Conservation (phyloP, 2,888 invertebrate genomes). For the Mesoligia furuncula region DNA sequence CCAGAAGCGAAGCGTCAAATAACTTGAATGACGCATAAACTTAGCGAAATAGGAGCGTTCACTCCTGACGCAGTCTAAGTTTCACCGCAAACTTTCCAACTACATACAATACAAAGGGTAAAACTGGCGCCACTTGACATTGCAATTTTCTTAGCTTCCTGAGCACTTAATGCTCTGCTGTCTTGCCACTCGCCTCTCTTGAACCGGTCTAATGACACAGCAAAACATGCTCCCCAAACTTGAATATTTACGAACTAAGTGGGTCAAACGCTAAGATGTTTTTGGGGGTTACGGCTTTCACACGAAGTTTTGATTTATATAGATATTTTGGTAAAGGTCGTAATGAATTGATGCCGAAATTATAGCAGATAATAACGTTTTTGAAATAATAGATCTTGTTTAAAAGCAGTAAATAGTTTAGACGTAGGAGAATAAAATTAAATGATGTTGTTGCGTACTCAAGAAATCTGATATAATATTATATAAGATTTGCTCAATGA, state of each 20-base stretch:
- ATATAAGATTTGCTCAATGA: conserved; percentile 15
- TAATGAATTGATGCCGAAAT: conserved; percentile 1
- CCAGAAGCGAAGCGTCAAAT: conserved; percentile 41
- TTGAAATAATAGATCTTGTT: not conserved
- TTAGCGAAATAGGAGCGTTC: conserved; percentile 65
- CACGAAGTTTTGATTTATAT: conserved; percentile 52
- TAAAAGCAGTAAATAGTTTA: not conserved
- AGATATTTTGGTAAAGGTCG: conserved; percentile 23
- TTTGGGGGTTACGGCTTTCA: conserved; percentile 46
- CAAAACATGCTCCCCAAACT: conserved; percentile 68
- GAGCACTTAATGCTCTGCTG: conserved; percentile 69
- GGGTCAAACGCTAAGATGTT: conserved; percentile 61
- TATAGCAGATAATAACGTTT: not conserved
- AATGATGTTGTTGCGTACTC: not conserved
- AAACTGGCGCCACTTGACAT: conserved; percentile 71
- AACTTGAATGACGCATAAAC: conserved; percentile 69
- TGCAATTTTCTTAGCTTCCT: conserved; percentile 75
- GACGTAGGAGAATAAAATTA: not conserved
- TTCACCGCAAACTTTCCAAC: conserved; percentile 66
- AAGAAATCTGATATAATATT: conserved; percentile 14
- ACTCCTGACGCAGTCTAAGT: conserved; percentile 57
- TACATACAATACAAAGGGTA: conserved; percentile 65
- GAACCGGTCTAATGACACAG: conserved; percentile 70
- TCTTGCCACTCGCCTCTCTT: conserved; percentile 62
- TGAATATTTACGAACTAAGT: conserved; percentile 64